Conservation (phyloP, 2,797 vertebrate genomes). For the Schizopygopsis pylzovi region DNA sequence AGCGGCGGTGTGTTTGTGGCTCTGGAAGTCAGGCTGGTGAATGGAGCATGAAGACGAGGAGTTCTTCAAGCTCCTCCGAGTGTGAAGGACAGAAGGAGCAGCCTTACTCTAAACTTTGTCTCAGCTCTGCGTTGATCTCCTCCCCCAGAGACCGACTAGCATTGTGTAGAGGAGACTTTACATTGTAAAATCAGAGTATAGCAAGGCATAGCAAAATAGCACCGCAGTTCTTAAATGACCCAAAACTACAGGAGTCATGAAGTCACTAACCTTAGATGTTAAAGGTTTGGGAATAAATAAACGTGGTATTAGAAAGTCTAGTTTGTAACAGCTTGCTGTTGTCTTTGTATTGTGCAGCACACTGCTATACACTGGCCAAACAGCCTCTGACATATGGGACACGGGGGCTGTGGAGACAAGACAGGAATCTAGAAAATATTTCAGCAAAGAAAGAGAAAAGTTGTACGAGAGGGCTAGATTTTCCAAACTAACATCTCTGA, state of each 20-base stretch:
- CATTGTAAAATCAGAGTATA: constrained; percentile 1
- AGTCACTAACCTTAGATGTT: neutral
- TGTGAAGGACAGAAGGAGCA: constrained; percentile 87
- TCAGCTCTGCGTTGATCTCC: constrained; percentile 80
- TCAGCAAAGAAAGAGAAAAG: neutral
- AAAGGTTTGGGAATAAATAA: neutral
- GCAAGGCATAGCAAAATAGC: neutral
- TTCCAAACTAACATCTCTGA: neutral
- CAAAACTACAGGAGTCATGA: neutral
- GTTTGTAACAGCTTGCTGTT: neutral
- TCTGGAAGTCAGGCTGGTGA: constrained; percentile 71
- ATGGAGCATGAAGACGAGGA: constrained; percentile 73
- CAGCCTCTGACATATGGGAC: neutral
- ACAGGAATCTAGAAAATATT: neutral
- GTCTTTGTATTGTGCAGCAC: constrained; percentile 3
- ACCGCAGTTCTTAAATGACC: neutral
- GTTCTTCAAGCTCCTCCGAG: constrained; percentile 83
- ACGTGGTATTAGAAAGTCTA: neutral
- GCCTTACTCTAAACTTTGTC: constrained; percentile 81
- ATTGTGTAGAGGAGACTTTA: constrained; percentile 56
- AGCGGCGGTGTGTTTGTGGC: constrained; percentile 78
- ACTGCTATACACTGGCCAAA: neutral
- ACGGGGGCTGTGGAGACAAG: neutral
- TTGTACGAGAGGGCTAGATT: neutral
- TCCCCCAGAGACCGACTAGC: constrained; percentile 58